A percentile compares a stretch with the other conserved stretches of the same genome.
Conservation (phyloP, 2,113 vertebrate genomes). For the Tupaia chinensis region DNA sequence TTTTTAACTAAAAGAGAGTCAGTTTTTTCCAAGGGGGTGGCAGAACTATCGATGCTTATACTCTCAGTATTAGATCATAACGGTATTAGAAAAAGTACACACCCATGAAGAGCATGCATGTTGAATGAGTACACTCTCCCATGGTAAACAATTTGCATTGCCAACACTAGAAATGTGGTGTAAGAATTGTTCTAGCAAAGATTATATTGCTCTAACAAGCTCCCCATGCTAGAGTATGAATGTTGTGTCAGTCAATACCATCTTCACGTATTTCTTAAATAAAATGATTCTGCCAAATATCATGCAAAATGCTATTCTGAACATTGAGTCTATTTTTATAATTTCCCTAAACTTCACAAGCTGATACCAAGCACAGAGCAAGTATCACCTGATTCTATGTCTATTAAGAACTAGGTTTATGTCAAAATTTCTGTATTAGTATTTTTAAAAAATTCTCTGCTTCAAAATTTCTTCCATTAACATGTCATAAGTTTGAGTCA, state of each 20-base stretch:
- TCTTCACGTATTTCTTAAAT: background rate
- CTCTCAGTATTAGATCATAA: rapidly evolving
- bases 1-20: background rate
- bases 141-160: background rate
- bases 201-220: too few species aligned
- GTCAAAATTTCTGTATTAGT: slow-evolving; percentile 51
- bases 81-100: background rate
- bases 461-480: slow-evolving; percentile 50
- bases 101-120: rapidly evolving
- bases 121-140: background rate
- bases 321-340: background rate
- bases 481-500: slow-evolving; percentile 59
- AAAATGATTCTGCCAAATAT: background rate
- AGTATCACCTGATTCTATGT: slow-evolving; percentile 41
- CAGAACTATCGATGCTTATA: background rate
- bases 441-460: background rate
- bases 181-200: background rate
- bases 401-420: slow-evolving; percentile 54
- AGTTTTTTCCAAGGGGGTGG: background rate
- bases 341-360: slow-evolving; percentile 11
- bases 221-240: background rate
- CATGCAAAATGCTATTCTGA: slow-evolving; percentile 42
- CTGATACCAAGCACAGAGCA: slow-evolving; percentile 45
- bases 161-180: background rate
- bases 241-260: background rate